Evolutionary conservation across 1,140 invertebrate genomes (phyloP).

Genomic region (Pollicipes pollicipes): DNA sequence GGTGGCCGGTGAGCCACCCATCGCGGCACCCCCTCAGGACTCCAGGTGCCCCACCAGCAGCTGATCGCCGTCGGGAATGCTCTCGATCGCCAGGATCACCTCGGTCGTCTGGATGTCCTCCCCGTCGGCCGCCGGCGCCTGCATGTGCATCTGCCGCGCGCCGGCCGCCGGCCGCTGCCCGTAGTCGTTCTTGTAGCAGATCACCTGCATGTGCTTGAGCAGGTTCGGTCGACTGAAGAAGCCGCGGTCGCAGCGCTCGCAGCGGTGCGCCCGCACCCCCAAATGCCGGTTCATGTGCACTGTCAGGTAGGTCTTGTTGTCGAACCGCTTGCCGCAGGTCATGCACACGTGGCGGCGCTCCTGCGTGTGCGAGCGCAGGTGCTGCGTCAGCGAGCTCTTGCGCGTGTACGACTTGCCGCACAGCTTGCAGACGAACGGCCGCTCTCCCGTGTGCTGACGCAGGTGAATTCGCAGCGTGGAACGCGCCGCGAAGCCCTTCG

Average conservation of each 20-base stretch:
- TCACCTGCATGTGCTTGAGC: conserved; percentile 16
- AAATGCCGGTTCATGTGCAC: conserved; percentile 18
- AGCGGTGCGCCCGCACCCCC: conserved; percentile 16
- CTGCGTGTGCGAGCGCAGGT: conserved; percentile 27
- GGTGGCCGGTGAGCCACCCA: no score
- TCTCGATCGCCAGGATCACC: not conserved
- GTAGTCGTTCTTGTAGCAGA: not conserved
- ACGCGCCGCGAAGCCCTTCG: not conserved
- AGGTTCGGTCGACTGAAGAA: conserved; percentile 13
- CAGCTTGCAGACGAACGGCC: conserved; percentile 23
- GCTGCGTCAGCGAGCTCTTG: conserved; percentile 21
- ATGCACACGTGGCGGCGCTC: conserved; percentile 18
- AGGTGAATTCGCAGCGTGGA: conserved; percentile 15
- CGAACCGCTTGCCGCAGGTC: conserved; percentile 17
- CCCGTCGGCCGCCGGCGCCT: not conserved
- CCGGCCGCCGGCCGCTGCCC: no score
- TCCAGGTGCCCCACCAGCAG: not conserved
- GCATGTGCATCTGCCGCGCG: not conserved
- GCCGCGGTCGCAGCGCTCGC: conserved; percentile 13
- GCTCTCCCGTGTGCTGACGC: conserved; percentile 22
- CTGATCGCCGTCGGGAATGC: not conserved
- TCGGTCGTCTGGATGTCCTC: not conserved
- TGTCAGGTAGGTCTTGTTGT: conserved; percentile 17
- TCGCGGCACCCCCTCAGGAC: not conserved
- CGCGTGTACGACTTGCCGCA: conserved; percentile 23